These are phyloP conservation scores for Sweltsa coloradensis DNA, from an alignment of 1,140 invertebrate genomes.

Conservation along the genomic window DNA sequence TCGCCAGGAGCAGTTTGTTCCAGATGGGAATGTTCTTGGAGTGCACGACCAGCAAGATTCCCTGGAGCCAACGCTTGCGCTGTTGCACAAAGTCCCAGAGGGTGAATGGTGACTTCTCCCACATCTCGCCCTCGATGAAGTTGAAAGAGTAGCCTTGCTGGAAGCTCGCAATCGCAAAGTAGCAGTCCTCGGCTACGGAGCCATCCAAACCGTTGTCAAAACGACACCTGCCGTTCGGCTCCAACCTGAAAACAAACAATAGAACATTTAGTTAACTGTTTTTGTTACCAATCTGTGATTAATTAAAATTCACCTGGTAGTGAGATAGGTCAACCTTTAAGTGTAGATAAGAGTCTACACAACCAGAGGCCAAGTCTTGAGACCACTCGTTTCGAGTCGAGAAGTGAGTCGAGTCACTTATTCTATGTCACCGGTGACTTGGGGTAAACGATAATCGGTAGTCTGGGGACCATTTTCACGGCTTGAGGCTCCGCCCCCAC, in stretches of 20 bases:
- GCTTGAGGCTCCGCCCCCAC: too few species aligned
- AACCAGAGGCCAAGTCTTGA: too few species aligned
- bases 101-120: slow-evolving; percentile 94
- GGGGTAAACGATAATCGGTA: too few species aligned
- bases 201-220: slow-evolving; percentile 92
- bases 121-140: slow-evolving; percentile 94
- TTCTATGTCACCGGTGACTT: too few species aligned
- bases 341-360: too few species aligned
- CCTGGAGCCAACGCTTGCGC: slow-evolving; percentile 92
- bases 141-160: slow-evolving; percentile 76
- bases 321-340: too few species aligned
- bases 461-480: too few species aligned
- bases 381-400: too few species aligned
- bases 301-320: too few species aligned
- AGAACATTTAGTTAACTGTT: too few species aligned
- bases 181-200: slow-evolving; percentile 95
- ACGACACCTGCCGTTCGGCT: slow-evolving; percentile 82
- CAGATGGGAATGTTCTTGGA: slow-evolving; percentile 69
- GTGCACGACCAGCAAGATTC: slow-evolving; percentile 88
- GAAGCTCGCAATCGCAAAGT: slow-evolving; percentile 89
- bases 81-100: slow-evolving; percentile 91
- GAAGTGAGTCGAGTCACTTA: too few species aligned
- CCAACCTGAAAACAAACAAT: slow-evolving; percentile 69
- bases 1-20: slow-evolving; percentile 71
- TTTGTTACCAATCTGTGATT: too few species aligned